Evolutionary conservation across 2,797 vertebrate genomes (phyloP).

Genomic region (Girardinus metallicus): DNA sequence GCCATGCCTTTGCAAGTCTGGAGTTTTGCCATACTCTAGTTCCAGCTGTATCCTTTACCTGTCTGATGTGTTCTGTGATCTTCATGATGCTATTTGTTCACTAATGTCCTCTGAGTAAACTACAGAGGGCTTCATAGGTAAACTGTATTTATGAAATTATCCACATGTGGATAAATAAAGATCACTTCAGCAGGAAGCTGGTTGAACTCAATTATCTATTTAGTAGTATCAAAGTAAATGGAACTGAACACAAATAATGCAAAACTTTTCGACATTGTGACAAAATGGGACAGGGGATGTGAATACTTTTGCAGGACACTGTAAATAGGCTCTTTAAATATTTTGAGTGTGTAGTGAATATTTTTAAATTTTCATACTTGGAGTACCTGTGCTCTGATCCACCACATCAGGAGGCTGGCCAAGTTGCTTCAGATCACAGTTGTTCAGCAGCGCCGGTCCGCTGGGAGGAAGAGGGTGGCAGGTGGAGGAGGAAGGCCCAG

Average conservation of each 20-base stretch:
- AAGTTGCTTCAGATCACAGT: slow-evolving; percentile 46
- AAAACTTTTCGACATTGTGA: background rate
- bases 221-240: background rate
- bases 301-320: background rate
- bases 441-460: slow-evolving; percentile 58
- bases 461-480: slow-evolving; percentile 62
- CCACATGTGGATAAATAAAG: background rate
- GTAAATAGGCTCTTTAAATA: background rate
- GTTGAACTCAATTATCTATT: background rate
- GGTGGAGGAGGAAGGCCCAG: slow-evolving; percentile 53
- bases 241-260: background rate
- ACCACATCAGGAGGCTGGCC: slow-evolving; percentile 35
- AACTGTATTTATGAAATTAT: background rate
- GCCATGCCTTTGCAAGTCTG: background rate
- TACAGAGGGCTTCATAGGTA: background rate
- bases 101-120: background rate
- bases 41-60: background rate
- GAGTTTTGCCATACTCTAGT: background rate
- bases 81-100: background rate
- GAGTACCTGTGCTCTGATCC: slow-evolving; percentile 64
- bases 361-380: slow-evolving; percentile 9
- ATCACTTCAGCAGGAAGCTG: background rate
- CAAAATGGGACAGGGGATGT: background rate
- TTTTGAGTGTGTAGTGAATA: background rate
- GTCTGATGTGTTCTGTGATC: background rate